Conservation (phyloP, 2,797 vertebrate genomes). For the Arremon aurantiirostris region DNA sequence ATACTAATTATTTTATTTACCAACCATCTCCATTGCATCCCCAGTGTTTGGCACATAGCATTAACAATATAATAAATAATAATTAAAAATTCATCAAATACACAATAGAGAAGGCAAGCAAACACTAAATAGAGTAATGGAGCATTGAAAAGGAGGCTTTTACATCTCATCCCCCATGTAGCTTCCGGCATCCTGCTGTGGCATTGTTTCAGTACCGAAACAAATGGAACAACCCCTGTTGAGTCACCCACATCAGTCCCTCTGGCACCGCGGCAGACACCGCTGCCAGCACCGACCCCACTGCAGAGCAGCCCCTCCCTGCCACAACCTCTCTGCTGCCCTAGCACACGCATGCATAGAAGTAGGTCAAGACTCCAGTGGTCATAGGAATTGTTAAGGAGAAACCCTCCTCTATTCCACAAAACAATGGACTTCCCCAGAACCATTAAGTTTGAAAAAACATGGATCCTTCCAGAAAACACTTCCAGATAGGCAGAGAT, state of each 20-base stretch:
- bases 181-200: constrained; percentile 45
- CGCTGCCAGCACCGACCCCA: not conserved
- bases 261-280: not conserved
- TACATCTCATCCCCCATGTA: not conserved
- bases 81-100: constrained; percentile 27
- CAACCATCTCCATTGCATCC: not conserved
- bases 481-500: not conserved
- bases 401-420: not conserved
- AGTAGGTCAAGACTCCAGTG: not conserved
- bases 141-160: constrained; percentile 45
- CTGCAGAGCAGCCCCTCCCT: not conserved
- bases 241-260: constrained; percentile 16
- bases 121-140: constrained; percentile 14
- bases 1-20: constrained; percentile 23
- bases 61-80: constrained; percentile 25
- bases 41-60: not conserved
- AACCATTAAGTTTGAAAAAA: not conserved
- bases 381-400: not conserved
- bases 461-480: not conserved
- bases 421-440: not conserved
- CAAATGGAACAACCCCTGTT: constrained; percentile 13
- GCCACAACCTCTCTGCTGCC: not conserved
- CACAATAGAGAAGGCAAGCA: constrained; percentile 40
- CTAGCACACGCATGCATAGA: not conserved
- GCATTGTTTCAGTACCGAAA: constrained; percentile 30